Evolutionary conservation across 1,140 invertebrate species (phyloP), one percentile per base, ranked within the genome.

Genomic region (Macrobrachium rosenbergii): DNA sequence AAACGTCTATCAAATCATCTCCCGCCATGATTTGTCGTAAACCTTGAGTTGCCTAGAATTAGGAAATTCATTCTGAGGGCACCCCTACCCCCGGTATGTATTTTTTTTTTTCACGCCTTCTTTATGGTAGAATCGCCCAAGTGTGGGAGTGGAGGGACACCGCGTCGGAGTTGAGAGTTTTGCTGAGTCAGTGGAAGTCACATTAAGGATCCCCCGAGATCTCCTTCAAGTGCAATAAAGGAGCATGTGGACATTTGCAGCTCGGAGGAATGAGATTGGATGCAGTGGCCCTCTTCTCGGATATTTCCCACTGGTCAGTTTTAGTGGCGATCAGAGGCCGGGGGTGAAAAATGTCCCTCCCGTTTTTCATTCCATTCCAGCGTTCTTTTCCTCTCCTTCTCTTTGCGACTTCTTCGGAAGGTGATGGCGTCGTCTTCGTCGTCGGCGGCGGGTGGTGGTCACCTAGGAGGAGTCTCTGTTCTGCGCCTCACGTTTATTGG

Each of bases 191-290:
- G 23, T 75, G 58, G 45, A 63, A 62, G 58, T 45, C 72, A 75
- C 72, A 75, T 83, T 76, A 62, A 76, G 72, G 72, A 79, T 60
- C 84, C 84, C 84, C 14, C 19, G 84, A 87, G 84, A 87, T 81
- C 84, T 87, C 84, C 84, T 87, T 87, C 84, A 81, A 87, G 81
- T 81, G 84, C 84, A 87, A 87, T 87, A 87, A 87, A 87, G 72
- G 84, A 87, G 78, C 59, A 80, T 81, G 64, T 75, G 84, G 81
- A 82, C 84, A 87, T 82, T 87, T 87, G 84, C 84, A 80, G 78
- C 78, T 87, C 81, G 78, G 52, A 87, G 84, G 84, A 87, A 87
- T 81, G 84, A 87, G 84, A 87, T 87, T 87, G 84, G 84, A 87
- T 87, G 84, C 84, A 87, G 84, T 87, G 67, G 62, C 67, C 64